phyloP scores from a whole-genome alignment of 1,140 invertebrate species.

The Theocolax elegans region DNA sequence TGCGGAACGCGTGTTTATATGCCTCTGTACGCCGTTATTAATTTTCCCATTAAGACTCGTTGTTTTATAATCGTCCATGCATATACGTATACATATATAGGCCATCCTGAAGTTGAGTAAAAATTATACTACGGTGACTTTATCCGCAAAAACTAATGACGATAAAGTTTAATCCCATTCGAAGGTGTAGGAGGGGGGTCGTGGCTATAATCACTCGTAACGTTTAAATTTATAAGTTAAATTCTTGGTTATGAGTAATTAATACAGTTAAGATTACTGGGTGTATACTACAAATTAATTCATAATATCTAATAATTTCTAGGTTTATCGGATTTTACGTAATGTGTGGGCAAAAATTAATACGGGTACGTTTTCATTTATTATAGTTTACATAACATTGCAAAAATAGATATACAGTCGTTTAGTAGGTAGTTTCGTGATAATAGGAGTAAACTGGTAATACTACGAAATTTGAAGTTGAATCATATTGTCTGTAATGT shows the following conservation, averaged over 20 bases:
- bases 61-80: neutral
- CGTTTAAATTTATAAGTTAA: too few relatives aligned
- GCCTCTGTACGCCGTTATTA: constrained; percentile 23
- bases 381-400: too few relatives aligned
- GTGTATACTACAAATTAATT: constrained; percentile 1
- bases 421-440: too few relatives aligned
- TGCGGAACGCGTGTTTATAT: neutral
- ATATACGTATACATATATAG: too few relatives aligned
- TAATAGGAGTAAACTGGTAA: too few relatives aligned
- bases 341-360: neutral
- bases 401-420: too few relatives aligned
- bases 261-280: neutral
- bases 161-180: neutral
- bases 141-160: neutral
- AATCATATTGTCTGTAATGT: too few relatives aligned
- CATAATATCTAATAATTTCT: neutral
- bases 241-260: neutral
- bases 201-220: too few relatives aligned
- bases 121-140: neutral
- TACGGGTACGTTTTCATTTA: too few relatives aligned
- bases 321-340: neutral
- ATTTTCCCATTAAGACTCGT: constrained; percentile 21
- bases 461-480: too few relatives aligned
- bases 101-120: neutral
- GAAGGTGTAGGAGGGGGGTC: too few relatives aligned